Conservation (phyloP, 2,797 vertebrate species). For the Sebastes trivittatus region DNA sequence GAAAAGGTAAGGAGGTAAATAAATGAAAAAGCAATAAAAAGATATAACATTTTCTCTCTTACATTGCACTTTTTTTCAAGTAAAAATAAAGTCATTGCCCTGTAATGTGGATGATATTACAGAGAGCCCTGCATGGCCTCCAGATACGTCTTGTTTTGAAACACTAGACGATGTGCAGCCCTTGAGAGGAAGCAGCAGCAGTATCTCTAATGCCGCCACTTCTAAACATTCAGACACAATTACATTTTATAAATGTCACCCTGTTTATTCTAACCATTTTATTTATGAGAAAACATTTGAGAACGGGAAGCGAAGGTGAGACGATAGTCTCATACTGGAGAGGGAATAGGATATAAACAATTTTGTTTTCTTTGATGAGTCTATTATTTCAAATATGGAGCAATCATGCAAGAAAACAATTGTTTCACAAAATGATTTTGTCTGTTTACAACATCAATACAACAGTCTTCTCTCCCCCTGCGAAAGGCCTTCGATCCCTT, state of each 20-base stretch:
- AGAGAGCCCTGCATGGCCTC: constrained; percentile 10
- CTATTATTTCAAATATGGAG: constrained; percentile 12
- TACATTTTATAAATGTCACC: constrained; percentile 50
- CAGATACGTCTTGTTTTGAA: constrained; percentile 26
- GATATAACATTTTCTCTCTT: background rate
- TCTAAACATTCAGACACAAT: constrained; percentile 48
- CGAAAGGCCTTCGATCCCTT: too few species aligned
- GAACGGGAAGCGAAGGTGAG: constrained; percentile 7
- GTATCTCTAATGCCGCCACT: constrained; percentile 9
- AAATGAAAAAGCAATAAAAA: background rate
- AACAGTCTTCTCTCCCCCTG: too few species aligned
- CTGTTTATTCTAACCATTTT: constrained; percentile 18
- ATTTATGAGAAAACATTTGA: background rate
- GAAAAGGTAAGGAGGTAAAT: background rate
- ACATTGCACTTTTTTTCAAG: background rate
- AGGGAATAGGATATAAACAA: constrained; percentile 27
- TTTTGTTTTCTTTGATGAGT: constrained; percentile 35
- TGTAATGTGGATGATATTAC: background rate
- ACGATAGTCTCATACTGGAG: background rate
- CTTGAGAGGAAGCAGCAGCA: constrained; percentile 23
- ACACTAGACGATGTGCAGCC: background rate
- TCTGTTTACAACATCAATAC: background rate
- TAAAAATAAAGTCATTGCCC: constrained; percentile 15
- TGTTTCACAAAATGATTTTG: background rate
- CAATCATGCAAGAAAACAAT: constrained; percentile 11